Evolutionary conservation across 1,140 invertebrate species (phyloP).

Genomic region (Palaemon carinicauda): DNA sequence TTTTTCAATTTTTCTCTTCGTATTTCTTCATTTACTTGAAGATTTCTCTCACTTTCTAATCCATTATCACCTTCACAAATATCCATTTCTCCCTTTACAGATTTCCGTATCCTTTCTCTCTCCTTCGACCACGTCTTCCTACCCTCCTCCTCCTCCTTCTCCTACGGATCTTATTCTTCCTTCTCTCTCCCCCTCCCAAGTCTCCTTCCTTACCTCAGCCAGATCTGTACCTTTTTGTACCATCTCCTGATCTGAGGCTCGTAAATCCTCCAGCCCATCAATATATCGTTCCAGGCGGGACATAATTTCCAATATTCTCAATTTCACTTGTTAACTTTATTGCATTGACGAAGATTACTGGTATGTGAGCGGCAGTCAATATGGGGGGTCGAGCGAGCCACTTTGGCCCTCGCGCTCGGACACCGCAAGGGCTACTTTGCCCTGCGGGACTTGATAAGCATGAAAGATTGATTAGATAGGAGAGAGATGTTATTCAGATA

Average conservation of each 20-base stretch:
- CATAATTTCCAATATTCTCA: slow-evolving; percentile 61
- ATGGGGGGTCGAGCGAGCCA: slow-evolving; percentile 4
- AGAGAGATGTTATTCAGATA: slow-evolving; percentile 60
- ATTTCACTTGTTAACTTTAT: slow-evolving; percentile 60
- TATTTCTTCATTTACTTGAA: not conserved
- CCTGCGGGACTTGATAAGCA: slow-evolving; percentile 31
- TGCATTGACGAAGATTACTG: slow-evolving; percentile 60
- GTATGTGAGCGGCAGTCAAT: slow-evolving; percentile 41
- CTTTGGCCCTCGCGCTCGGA: not conserved
- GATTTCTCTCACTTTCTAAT: not conserved
- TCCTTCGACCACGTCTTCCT: too few relatives aligned
- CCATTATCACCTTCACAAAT: not conserved
- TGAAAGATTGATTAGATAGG: slow-evolving; percentile 61
- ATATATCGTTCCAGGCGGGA: slow-evolving; percentile 54
- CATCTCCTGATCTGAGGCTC: slow-evolving; percentile 53
- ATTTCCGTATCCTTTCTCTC: not conserved
- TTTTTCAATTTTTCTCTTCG: not conserved
- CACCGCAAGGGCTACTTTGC: not conserved
- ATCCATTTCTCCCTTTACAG: not conserved
- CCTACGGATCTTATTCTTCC: not conserved
- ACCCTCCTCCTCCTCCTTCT: not conserved
- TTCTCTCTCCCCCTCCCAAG: not conserved
- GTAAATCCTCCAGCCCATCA: slow-evolving; percentile 59
- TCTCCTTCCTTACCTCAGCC: not conserved
- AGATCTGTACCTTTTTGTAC: slow-evolving; percentile 49